Evolutionary conservation across 2,797 vertebrate genomes (phyloP).

Genomic region (Xiphophorus birchmanni): DNA sequence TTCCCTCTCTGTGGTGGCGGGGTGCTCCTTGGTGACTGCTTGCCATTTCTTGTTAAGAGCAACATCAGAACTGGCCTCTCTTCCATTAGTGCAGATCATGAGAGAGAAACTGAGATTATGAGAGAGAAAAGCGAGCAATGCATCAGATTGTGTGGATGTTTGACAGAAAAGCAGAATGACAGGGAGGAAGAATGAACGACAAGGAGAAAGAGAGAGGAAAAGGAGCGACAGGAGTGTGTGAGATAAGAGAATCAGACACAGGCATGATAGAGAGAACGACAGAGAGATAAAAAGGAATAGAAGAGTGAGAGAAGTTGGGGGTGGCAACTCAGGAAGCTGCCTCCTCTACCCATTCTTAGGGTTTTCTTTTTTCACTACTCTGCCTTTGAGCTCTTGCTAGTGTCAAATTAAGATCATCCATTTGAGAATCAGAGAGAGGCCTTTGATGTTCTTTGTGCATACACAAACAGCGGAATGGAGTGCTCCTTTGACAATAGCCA

Average conservation of each 20-base stretch:
- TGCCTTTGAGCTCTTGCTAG: conserved; percentile 73
- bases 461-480: conserved; percentile 74
- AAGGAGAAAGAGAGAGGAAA: conserved; percentile 26
- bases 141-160: neutral
- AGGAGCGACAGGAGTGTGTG: conserved; percentile 24
- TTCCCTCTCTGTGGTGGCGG: conserved; percentile 52
- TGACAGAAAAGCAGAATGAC: conserved; percentile 36
- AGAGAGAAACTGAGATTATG: conserved; percentile 34
- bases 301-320: conserved; percentile 40
- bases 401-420: conserved; percentile 79
- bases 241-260: conserved; percentile 55
- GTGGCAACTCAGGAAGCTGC: conserved; percentile 58
- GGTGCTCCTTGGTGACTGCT: conserved; percentile 63
- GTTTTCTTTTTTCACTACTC: conserved; percentile 54
- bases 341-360: conserved; percentile 68
- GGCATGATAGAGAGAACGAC: conserved; percentile 50
- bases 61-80: conserved; percentile 70
- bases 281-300: conserved; percentile 47
- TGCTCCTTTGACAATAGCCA: conserved; percentile 76
- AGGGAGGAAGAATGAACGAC: conserved; percentile 43
- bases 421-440: conserved; percentile 73
- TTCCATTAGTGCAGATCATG: conserved; percentile 74
- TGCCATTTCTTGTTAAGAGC: conserved; percentile 79
- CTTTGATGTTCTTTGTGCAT: conserved; percentile 83
- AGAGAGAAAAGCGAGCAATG: neutral